phyloP scores from a whole-genome alignment of 1,140 invertebrate species.

The Drosophila takahashii region DNA sequence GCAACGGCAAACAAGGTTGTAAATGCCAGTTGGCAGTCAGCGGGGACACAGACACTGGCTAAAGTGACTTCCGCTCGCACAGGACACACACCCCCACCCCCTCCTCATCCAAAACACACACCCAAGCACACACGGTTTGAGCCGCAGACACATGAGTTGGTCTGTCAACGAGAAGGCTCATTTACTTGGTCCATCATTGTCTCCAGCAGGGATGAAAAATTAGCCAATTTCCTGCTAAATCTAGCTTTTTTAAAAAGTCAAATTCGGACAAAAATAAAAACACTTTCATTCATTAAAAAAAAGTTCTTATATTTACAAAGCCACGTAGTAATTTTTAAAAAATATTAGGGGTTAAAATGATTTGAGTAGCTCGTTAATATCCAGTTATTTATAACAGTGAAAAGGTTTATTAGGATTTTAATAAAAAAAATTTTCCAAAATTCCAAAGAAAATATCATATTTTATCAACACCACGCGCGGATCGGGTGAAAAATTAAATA shows the following conservation, averaged over 20 bases:
- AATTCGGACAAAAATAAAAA: not conserved
- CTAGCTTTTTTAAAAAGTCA: not conserved
- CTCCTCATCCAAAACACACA: not conserved
- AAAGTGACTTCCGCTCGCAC: conserved; percentile 64
- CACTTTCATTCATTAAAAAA: too few species aligned
- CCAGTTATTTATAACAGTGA: too few species aligned
- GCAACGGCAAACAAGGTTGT: conserved; percentile 70
- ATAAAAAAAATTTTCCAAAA: too few species aligned
- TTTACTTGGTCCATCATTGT: conserved; percentile 62
- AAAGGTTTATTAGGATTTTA: too few species aligned
- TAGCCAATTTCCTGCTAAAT: conserved; percentile 2
- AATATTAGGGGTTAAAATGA: too few species aligned
- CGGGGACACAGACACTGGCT: conserved; percentile 44
- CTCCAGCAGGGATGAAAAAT: conserved; percentile 5
- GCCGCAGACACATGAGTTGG: conserved; percentile 17
- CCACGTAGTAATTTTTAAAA: not conserved
- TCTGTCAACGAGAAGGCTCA: conserved; percentile 63
- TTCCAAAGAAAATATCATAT: too few species aligned
- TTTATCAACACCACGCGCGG: too few species aligned
- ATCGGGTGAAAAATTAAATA: too few species aligned
- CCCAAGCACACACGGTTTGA: not conserved
- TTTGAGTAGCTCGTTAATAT: too few species aligned
- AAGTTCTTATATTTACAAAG: not conserved
- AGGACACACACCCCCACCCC: conserved; percentile 5
- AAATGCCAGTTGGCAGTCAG: conserved; percentile 61